Evolutionary conservation across 2,888 invertebrate species (phyloP), one percentile per base, ranked within the genome.

Genomic region (Chironomus tentans): DNA sequence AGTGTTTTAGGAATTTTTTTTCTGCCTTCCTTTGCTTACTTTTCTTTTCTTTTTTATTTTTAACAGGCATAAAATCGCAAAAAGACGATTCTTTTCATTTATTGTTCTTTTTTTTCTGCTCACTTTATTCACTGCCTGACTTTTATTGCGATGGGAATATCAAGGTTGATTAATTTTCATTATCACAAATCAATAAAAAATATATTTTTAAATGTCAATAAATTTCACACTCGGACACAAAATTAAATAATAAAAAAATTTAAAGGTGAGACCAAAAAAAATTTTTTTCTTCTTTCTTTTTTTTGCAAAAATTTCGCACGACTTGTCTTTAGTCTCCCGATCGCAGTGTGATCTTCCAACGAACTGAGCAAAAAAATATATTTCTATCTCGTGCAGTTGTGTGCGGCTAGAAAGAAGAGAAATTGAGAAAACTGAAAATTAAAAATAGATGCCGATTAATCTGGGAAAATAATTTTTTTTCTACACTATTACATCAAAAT

Each of bases 31-130:
- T 62, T 65, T 24, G 5, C 24, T 65, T 71, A 28, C 12, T 15
- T 62, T 65, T 65, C 24, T 65, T 62, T 71, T 71, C 21, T 71
- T 50, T 71, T 56, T 71, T 71, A 56, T 71, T 50, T 71, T 71
- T 56, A 69, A 69, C 56, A 56, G 56, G 15, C 56, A 56, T 50
- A 18, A 38, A 56, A 56, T 56, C 1, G 50, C 50, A 50, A 15
- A 10, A 10, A n/a, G 50, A 50, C 15, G 50, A n/a, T 15, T 56
- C 56, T 56, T 18, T 18, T 56, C 56, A 56, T 56, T 56, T 56
- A 56, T 56, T 56, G 56, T 56, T 56, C 56, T 18, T 56, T 56
- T 56, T 15, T 15, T 50, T 50, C 13, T n/a, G 4, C 50, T 50
- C 13, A 15, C n/a, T 15, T 50, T n/a, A n/a, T n/a, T n/a, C n/a